Evolutionary conservation across 2,113 vertebrate species (phyloP), one percentile per base, ranked within the genome.

Genomic region (Etheostoma spectabile): DNA sequence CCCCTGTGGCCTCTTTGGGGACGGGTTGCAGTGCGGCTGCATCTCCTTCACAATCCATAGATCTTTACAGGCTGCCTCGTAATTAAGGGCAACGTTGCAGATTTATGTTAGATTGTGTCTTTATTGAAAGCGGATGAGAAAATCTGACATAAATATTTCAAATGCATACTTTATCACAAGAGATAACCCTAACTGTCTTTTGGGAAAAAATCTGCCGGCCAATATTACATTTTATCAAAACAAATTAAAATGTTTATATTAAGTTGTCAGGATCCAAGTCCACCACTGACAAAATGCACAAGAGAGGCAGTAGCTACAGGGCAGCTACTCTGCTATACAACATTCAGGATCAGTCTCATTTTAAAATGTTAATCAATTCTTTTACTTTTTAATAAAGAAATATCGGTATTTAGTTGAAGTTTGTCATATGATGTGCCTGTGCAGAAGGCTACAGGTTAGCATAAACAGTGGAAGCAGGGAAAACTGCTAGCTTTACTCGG

Each of bases 1-100:
- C 72, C 86, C 82, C 70, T 22, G 77, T 78, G 77, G 90, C 80
- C 75, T 85, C 84, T 84, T 57, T 14, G 56, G 81, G 81, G 68
- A 86, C 21, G 63, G 80, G 86, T 78, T 86, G 80, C 85, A 78
- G 86, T 22, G 55, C 72, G 27, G 73, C 82, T 92, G 79, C 88
- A 79, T 87, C 74, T 91, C 74, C 80, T 81, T 64, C 57, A 27
- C 70, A 71, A 78, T 69, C 74, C 82, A 84, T 66, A 89, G 84
- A 82, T 77, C 74, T 70, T 38, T 53, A 82, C 84, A 74, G 57
- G 45, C 48, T 8, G 52, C 49, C 56, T 80, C 38, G n/a, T 79
- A 79, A 93, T 87, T 89, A 86, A 66, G 59, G 49, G 56, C 62
- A 35, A 70, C 62, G 80, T 74, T 57, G 46, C 74, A 42, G 51